Evolutionary conservation across 2,797 vertebrate genomes (phyloP).

Genomic region (Mormyrus hasselquistii): DNA sequence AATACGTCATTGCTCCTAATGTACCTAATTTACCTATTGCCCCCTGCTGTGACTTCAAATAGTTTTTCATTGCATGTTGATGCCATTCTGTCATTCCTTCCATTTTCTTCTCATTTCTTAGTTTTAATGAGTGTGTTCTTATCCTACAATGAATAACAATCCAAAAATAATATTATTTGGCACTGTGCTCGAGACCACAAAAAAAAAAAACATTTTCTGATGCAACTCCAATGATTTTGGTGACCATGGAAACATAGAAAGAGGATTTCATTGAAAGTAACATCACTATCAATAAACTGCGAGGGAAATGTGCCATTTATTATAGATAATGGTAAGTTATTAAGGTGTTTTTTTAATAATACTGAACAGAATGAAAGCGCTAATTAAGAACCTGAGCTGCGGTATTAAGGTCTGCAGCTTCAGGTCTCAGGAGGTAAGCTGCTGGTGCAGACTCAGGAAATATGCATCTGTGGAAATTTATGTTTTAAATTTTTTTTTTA

Average conservation of each 20-base stretch:
- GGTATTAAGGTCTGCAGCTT: not conserved
- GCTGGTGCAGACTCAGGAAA: not conserved
- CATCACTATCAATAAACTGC: not conserved
- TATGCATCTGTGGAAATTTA: not conserved
- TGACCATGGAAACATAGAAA: not conserved
- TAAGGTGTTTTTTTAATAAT: not conserved
- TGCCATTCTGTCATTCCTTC: not conserved
- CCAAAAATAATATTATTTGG: conserved; percentile 1
- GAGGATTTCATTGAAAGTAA: not conserved
- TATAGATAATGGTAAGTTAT: not conserved
- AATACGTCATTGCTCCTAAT: not conserved
- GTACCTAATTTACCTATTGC: not conserved
- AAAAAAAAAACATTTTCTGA: not conserved
- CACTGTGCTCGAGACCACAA: not conserved
- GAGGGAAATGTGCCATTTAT: not conserved
- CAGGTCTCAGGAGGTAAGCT: not conserved
- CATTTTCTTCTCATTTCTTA: not conserved
- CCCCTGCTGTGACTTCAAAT: not conserved
- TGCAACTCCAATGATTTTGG: conserved; percentile 1
- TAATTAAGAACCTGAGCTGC: not conserved
- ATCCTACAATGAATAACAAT: not conserved
- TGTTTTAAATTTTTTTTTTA: not conserved
- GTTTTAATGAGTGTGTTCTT: not conserved
- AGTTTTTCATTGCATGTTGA: not conserved
- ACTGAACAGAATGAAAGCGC: not conserved